These are phyloP conservation scores for Priocnemis perturbator DNA, from an alignment of 2,888 invertebrate genomes.

Conservation along the genomic window DNA sequence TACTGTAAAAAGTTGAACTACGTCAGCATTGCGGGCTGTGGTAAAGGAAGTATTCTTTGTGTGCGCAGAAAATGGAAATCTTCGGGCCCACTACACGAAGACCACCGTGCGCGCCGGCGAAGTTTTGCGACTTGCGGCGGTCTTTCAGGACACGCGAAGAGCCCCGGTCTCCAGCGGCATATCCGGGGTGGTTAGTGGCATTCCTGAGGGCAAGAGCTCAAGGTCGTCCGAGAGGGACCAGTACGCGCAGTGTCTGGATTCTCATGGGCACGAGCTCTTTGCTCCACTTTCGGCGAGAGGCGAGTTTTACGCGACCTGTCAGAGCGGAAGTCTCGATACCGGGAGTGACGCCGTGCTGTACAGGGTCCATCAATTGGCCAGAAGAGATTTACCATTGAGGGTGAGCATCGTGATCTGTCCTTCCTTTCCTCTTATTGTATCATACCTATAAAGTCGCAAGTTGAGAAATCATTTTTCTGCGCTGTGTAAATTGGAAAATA, in stretches of 20 bases:
- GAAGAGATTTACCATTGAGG: slow-evolving; percentile 76
- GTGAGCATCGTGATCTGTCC: slow-evolving; percentile 43
- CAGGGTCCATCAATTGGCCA: slow-evolving; percentile 76
- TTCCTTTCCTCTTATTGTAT: neutral
- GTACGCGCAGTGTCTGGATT: slow-evolving; percentile 77
- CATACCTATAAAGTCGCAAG: no score
- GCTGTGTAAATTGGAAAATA: neutral
- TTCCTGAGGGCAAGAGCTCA: slow-evolving; percentile 70
- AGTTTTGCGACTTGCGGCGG: slow-evolving; percentile 77
- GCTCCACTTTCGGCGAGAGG: slow-evolving; percentile 76
- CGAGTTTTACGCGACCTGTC: slow-evolving; percentile 77
- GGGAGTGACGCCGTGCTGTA: slow-evolving; percentile 75
- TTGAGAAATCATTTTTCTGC: neutral
- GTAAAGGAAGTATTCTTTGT: no score
- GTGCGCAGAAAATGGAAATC: slow-evolving; percentile 67
- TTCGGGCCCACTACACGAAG: slow-evolving; percentile 75
- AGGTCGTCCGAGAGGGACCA: slow-evolving; percentile 73
- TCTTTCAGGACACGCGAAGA: slow-evolving; percentile 76
- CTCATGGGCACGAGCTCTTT: slow-evolving; percentile 74
- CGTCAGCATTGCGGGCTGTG: no score
- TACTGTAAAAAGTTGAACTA: no score
- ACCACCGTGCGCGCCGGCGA: slow-evolving; percentile 76
- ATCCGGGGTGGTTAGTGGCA: slow-evolving; percentile 64
- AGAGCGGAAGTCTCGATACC: slow-evolving; percentile 74
- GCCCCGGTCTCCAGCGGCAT: slow-evolving; percentile 66